Evolutionary conservation across 2,888 invertebrate genomes (phyloP).

Genomic region (Trichopria drosophilae): DNA sequence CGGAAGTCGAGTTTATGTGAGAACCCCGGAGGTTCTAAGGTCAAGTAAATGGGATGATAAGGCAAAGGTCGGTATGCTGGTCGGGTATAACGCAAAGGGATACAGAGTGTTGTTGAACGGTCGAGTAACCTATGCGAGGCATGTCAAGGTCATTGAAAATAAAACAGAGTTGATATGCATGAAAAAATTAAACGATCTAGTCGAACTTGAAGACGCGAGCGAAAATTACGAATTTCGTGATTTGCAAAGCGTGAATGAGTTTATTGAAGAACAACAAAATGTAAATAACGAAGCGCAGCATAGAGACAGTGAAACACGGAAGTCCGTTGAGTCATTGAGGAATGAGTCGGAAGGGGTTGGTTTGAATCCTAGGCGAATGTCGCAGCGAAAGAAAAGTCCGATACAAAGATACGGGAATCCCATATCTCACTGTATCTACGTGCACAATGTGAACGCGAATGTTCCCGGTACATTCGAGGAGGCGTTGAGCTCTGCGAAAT

Average conservation of each 20-base stretch:
- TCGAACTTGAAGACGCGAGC: too few relatives aligned
- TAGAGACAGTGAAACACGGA: too few relatives aligned
- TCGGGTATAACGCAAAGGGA: slow-evolving; percentile 29
- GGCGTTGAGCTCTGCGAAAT: slow-evolving; percentile 11
- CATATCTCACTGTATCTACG: slow-evolving; percentile 1
- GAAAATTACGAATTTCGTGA: too few relatives aligned
- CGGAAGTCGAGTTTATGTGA: too few relatives aligned
- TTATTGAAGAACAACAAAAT: too few relatives aligned
- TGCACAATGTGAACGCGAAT: slow-evolving; percentile 1
- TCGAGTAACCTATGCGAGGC: slow-evolving; percentile 27
- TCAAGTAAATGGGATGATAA: slow-evolving; percentile 25
- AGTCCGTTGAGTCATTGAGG: too few relatives aligned
- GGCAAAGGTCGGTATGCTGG: slow-evolving; percentile 25
- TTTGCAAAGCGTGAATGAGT: too few relatives aligned
- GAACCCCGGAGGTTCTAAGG: slow-evolving; percentile 31
- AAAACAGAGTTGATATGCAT: slow-evolving; percentile 13
- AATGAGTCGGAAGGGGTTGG: too few relatives aligned
- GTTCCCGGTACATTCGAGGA: slow-evolving; percentile 12
- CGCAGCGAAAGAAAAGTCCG: slow-evolving; percentile 7
- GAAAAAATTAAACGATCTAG: neutral
- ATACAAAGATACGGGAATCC: slow-evolving; percentile 10
- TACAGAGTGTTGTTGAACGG: slow-evolving; percentile 30
- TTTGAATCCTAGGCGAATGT: too few relatives aligned
- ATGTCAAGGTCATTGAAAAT: slow-evolving; percentile 25
- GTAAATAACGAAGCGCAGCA: too few relatives aligned